A percentile compares a stretch with the other conserved stretches of the same genome.
Evolutionary conservation across 2,113 vertebrate genomes (phyloP).

Genomic region (Silurus glanis): DNA sequence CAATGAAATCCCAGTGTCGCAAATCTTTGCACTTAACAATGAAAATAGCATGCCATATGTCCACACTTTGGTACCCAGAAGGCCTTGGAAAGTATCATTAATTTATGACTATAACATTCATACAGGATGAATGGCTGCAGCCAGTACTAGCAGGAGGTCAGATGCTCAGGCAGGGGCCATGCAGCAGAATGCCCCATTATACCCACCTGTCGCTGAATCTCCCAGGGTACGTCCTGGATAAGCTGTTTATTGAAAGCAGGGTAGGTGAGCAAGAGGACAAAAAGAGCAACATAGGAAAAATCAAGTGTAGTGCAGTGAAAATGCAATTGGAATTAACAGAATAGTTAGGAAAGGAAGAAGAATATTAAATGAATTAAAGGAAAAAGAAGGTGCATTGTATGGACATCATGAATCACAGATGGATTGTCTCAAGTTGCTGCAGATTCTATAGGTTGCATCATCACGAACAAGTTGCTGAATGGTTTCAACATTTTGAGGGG

Average conservation of each 20-base stretch:
- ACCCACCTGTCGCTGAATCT: constrained; percentile 91
- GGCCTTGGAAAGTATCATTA: neutral
- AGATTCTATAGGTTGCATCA: neutral
- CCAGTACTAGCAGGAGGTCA: constrained; percentile 52
- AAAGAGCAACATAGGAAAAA: constrained; percentile 64
- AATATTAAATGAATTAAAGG: constrained; percentile 18
- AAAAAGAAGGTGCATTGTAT: neutral
- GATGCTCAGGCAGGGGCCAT: constrained; percentile 72
- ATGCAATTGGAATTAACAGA: constrained; percentile 43
- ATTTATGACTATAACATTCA: constrained; percentile 13
- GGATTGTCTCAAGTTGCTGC: neutral
- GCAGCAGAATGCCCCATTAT: constrained; percentile 72
- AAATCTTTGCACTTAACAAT: neutral
- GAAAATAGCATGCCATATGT: neutral
- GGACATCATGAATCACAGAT: neutral
- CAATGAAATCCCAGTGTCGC: neutral
- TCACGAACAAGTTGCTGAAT: too few species aligned
- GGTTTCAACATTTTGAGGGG: too few species aligned
- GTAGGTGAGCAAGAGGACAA: constrained; percentile 59
- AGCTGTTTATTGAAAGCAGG: constrained; percentile 81
- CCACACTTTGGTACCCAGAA: neutral
- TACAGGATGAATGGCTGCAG: constrained; percentile 7
- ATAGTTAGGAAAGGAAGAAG: constrained; percentile 45
- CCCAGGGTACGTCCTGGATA: constrained; percentile 90
- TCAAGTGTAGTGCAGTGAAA: constrained; percentile 54